A percentile compares a stretch with the other conserved stretches of the same genome.
phyloP scores from a whole-genome alignment of 2,888 invertebrate genomes.

The Limnephilus lunatus region DNA sequence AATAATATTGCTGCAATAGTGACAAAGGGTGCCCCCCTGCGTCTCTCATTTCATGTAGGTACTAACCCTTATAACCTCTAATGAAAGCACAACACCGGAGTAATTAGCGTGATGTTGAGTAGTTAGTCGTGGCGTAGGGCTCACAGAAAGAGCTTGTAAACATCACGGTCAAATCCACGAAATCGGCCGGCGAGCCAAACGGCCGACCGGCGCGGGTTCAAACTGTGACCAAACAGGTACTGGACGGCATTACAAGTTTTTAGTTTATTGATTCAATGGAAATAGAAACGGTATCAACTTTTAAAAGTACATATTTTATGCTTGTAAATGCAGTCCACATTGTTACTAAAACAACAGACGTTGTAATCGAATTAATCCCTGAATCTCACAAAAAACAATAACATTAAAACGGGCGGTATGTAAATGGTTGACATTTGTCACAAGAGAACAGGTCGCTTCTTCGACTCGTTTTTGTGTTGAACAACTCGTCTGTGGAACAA shows the following conservation, averaged over 20 bases:
- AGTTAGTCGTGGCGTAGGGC: neutral
- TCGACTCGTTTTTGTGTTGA: too few species aligned
- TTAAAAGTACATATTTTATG: neutral
- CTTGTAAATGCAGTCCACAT: neutral
- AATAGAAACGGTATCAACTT: neutral
- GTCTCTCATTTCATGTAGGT: neutral
- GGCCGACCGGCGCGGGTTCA: neutral
- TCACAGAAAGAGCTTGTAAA: neutral
- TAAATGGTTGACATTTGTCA: too few species aligned
- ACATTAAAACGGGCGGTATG: too few species aligned
- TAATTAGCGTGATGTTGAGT: neutral
- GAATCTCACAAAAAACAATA: too few species aligned
- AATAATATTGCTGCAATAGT: neutral
- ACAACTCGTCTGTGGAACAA: too few species aligned
- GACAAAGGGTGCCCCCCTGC: neutral
- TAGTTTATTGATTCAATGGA: neutral
- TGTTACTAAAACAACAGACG: too few species aligned
- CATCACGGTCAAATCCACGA: neutral
- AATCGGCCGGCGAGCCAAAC: neutral
- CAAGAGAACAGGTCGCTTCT: too few species aligned
- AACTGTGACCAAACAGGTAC: neutral
- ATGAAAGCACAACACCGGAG: neutral
- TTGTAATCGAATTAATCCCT: too few species aligned
- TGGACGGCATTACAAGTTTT: neutral
- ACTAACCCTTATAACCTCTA: neutral